These are phyloP conservation scores for Orchesellides sinensis DNA, from an alignment of 2,888 invertebrate genomes.

Conservation along the genomic window DNA sequence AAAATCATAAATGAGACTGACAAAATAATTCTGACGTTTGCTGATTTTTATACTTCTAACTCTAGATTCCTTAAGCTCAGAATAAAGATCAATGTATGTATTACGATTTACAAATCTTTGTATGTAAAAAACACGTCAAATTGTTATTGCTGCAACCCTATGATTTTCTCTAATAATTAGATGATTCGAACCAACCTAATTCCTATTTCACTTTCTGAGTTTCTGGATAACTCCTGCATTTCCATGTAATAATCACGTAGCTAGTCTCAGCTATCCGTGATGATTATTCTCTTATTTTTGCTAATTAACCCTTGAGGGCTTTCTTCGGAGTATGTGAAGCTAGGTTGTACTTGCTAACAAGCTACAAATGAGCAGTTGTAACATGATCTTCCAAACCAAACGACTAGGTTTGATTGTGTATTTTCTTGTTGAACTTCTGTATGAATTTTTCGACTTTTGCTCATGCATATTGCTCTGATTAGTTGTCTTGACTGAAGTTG, in stretches of 20 bases:
- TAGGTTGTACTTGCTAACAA: neutral
- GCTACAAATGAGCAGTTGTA: neutral
- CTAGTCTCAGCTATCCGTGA: neutral
- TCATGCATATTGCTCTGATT: neutral
- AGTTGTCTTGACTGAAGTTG: neutral
- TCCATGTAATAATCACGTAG: no score
- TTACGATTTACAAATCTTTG: no score
- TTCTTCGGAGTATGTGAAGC: conserved; percentile 6
- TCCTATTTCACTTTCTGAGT: neutral
- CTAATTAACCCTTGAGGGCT: conserved; percentile 47
- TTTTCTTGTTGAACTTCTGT: neutral
- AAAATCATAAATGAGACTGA: no score
- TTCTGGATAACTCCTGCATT: neutral
- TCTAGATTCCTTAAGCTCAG: no score
- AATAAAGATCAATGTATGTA: no score
- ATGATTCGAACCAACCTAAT: neutral
- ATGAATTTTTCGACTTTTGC: no score
- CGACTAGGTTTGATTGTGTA: neutral
- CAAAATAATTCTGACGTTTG: no score
- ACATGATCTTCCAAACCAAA: neutral
- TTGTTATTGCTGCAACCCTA: no score
- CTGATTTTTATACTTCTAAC: no score
- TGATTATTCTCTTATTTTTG: conserved; percentile 16
- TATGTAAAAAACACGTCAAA: no score
- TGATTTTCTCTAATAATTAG: no score